Base-by-base conservation (phyloP, 2,888 invertebrate species). In the Portevinia maculata region DNA sequence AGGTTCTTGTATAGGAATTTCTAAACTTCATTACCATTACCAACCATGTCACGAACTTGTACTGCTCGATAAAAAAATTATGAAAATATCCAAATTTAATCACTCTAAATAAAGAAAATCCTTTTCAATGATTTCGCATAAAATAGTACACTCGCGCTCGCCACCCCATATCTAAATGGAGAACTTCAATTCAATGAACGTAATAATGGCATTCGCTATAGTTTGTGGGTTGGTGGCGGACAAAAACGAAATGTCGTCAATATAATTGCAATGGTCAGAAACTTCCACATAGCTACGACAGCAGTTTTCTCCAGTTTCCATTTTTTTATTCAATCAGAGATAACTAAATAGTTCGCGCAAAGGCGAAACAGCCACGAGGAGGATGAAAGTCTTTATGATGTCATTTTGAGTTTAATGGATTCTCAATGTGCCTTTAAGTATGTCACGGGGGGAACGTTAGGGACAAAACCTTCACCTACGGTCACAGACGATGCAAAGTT, bases 321-420 rank as follows among this genome's bases (percentile, higher is more conserved):
- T 24, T 37, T 39, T 21, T 37, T 53, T 48, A 46, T 44, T 39
- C 32, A 37, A 13, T 17, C n/a, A 0, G 13, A 13, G 13, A 15
- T 53, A 46, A 79, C 71, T 73, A 52, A 75, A 70, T 19, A 41
- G 28, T 7, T 28, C 55, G 46, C 59, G 52, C n/a, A 76, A 57
- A 24, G 59, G 74, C 41, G 34, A 7, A 65, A 65, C 39, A 48
- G 32, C 50, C 24, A 46, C 46, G 48, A 46, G 30, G 24, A 21
- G 21, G 32, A 34, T 17, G 44, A 21, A 24, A 9, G 6, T 64
- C 62, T 73, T 81, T 81, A 81, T 76, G 81, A 76, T 81, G 75
- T 55, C 76, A 76, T 71, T 76, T 70, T 64, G 76, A 81, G 70
- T 76, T 81, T 81, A 81, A 81, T 81, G 76, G 81, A 48, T 81